Evolutionary conservation across 2,888 invertebrate genomes (phyloP).

Genomic region (Hemithea aestivaria): DNA sequence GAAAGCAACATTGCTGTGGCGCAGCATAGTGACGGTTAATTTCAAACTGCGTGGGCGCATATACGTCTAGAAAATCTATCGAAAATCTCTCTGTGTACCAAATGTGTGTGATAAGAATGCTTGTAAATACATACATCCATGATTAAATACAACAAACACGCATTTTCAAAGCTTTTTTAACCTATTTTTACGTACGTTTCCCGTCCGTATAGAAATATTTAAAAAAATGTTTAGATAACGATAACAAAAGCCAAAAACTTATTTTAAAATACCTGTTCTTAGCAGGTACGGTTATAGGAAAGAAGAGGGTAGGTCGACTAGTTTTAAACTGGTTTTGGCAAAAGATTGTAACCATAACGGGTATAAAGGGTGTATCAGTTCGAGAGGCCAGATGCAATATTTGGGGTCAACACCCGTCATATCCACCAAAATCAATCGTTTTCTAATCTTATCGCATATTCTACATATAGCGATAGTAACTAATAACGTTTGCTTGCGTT

Average conservation of each 20-base stretch:
- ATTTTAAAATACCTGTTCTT: too few species aligned
- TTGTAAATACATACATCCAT: too few species aligned
- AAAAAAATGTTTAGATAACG: too few species aligned
- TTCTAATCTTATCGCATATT: slow-evolving; percentile 38
- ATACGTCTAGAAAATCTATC: too few species aligned
- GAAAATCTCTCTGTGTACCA: too few species aligned
- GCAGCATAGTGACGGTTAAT: background rate
- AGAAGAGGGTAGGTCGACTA: slow-evolving; percentile 39
- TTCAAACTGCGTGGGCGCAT: slow-evolving; percentile 1
- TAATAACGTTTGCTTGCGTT: slow-evolving; percentile 1
- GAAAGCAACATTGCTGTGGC: too few species aligned
- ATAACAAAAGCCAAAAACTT: slow-evolving; percentile 2
- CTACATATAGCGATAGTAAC: slow-evolving; percentile 13
- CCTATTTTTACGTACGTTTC: too few species aligned
- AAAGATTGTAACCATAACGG: slow-evolving; percentile 9
- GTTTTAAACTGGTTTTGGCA: slow-evolving; percentile 44
- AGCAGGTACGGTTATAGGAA: slow-evolving; percentile 34
- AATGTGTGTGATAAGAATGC: too few species aligned
- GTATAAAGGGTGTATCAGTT: slow-evolving; percentile 28
- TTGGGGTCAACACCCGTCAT: slow-evolving; percentile 49
- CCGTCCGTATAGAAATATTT: too few species aligned
- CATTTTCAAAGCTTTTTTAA: too few species aligned
- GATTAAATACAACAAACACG: too few species aligned
- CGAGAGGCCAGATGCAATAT: slow-evolving; percentile 41
- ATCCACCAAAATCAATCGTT: too few species aligned